Evolutionary conservation across 2,113 vertebrate genomes (phyloP).

Genomic region (Felis chaus): DNA sequence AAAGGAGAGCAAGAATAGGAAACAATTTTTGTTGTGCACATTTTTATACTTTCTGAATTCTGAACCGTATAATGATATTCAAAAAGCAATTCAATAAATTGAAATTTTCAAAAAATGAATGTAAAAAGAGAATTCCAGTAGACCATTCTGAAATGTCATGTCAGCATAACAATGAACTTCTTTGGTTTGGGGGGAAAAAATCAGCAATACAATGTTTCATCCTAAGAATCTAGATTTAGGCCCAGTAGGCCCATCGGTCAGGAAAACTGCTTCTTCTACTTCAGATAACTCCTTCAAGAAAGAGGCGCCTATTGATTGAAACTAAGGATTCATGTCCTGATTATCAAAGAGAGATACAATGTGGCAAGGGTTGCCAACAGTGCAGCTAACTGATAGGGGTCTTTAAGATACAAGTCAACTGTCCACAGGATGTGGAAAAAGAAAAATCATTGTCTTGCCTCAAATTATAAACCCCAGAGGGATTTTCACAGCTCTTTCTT

Average conservation of each 20-base stretch:
- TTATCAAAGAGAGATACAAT: background rate
- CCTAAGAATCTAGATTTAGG: background rate
- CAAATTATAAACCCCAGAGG: slow-evolving; percentile 32
- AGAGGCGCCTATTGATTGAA: background rate
- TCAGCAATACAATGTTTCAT: background rate
- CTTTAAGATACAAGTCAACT: background rate
- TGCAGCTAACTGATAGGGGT: background rate
- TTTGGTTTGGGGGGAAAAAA: background rate
- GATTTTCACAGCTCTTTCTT: background rate
- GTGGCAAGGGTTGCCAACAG: background rate
- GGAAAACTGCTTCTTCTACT: background rate
- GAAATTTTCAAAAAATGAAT: background rate
- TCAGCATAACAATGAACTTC: background rate
- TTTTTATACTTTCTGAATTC: background rate
- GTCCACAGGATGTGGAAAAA: background rate
- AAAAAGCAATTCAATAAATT: background rate
- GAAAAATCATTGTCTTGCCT: background rate
- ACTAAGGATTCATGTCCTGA: background rate
- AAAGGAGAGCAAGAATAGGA: background rate
- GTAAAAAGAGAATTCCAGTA: background rate
- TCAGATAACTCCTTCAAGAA: background rate
- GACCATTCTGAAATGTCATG: background rate
- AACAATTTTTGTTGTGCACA: background rate
- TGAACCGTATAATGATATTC: background rate
- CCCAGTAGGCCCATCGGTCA: background rate